Evolutionary conservation across 2,888 invertebrate genomes (phyloP).

Genomic region (Idaea straminata): DNA sequence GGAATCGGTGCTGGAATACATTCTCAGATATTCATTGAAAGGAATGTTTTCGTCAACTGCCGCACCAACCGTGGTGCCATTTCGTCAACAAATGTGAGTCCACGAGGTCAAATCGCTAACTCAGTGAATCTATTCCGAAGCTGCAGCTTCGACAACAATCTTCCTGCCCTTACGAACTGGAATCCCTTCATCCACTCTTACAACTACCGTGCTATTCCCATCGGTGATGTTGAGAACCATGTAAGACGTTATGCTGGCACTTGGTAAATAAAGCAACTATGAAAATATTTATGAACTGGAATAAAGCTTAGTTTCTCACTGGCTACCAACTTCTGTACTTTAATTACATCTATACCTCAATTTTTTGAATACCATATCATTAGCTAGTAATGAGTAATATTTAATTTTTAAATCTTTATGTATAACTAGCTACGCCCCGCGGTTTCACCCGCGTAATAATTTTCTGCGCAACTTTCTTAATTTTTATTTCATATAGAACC

Average conservation of each 20-base stretch:
- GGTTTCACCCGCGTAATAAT: too few relatives aligned
- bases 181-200: background rate
- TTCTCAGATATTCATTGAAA: background rate
- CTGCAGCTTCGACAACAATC: background rate
- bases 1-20: conserved; percentile 6
- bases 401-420: too few relatives aligned
- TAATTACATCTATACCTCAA: too few relatives aligned
- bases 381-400: too few relatives aligned
- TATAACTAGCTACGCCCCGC: too few relatives aligned
- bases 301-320: too few relatives aligned
- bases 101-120: background rate
- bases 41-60: conserved; percentile 4
- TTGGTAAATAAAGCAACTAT: background rate
- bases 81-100: conserved; percentile 3
- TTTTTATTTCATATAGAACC: too few relatives aligned
- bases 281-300: too few relatives aligned
- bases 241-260: background rate
- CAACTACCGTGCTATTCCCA: background rate
- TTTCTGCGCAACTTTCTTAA: too few relatives aligned
- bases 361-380: too few relatives aligned
- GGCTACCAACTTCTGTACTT: too few relatives aligned
- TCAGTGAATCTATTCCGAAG: background rate
- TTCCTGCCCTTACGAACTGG: background rate
- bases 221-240: background rate
- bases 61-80: background rate